phyloP scores from a whole-genome alignment of 2,113 vertebrate genomes.

The Plecturocebus donacophilus region DNA sequence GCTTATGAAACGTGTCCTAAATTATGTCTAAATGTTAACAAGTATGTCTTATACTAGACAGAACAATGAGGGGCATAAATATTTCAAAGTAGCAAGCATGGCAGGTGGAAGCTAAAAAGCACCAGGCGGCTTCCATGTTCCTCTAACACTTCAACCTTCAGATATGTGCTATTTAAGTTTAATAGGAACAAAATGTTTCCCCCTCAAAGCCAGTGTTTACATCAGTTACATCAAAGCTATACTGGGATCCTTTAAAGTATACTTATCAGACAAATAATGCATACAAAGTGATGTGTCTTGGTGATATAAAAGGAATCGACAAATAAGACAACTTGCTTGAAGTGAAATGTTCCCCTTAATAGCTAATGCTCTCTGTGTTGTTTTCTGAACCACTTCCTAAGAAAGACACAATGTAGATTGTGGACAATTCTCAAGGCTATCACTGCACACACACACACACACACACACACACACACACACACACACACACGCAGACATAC shows the following conservation, averaged over 20 bases:
- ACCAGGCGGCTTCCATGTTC: conserved; percentile 59
- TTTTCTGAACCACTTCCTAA: background rate
- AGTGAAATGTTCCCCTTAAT: background rate
- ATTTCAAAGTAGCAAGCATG: conserved; percentile 78
- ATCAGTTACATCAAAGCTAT: conserved; percentile 21
- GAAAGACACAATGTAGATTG: background rate
- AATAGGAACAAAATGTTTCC: conserved; percentile 63
- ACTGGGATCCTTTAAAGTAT: conserved; percentile 62
- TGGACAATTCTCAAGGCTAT: background rate
- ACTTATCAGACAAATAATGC: conserved; percentile 62
- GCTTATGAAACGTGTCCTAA: conserved; percentile 82
- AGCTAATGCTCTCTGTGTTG: background rate
- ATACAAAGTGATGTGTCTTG: conserved; percentile 28
- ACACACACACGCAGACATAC: background rate
- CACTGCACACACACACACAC: no score
- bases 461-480: background rate
- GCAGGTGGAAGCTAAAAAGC: conserved; percentile 70
- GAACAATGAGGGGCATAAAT: conserved; percentile 83
- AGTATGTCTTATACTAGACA: conserved; percentile 79
- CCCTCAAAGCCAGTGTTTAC: conserved; percentile 59
- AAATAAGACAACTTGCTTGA: conserved; percentile 40
- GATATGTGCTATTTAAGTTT: conserved; percentile 57
- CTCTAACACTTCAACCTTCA: conserved; percentile 64
- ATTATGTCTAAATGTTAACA: conserved; percentile 84
- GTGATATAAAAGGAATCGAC: conserved; percentile 32